Evolutionary conservation across 2,797 vertebrate species (phyloP).

Genomic region (Phrynocephalus forsythii): DNA sequence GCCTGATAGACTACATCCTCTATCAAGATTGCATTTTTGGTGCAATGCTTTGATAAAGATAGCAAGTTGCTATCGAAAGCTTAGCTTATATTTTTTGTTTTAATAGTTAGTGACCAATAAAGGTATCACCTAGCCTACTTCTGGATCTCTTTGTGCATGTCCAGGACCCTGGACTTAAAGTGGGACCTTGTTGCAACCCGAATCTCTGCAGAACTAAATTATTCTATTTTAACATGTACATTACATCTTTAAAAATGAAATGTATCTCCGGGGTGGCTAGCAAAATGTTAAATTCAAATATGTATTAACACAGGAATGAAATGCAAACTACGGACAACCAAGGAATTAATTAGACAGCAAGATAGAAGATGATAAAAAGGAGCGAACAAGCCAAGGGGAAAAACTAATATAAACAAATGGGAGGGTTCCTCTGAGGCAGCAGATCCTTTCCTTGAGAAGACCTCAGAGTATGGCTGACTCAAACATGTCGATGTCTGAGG

Average conservation of each 20-base stretch:
- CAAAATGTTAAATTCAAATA: not conserved
- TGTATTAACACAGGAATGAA: not conserved
- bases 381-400: not conserved
- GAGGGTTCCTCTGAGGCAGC: not conserved
- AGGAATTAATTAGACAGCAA: not conserved
- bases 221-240: conserved; percentile 1
- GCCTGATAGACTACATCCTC: too few relatives aligned
- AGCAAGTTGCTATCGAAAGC: too few relatives aligned
- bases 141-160: too few relatives aligned
- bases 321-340: not conserved
- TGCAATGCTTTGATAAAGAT: too few relatives aligned
- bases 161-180: too few relatives aligned
- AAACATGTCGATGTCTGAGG: not conserved
- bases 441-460: not conserved
- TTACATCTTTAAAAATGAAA: not conserved
- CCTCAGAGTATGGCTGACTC: not conserved
- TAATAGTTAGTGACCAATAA: too few relatives aligned
- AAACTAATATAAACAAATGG: not conserved
- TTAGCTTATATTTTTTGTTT: too few relatives aligned
- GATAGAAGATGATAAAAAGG: not conserved
- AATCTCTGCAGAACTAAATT: not conserved
- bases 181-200: too few relatives aligned
- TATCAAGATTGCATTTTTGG: too few relatives aligned
- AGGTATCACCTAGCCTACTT: too few relatives aligned
- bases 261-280: not conserved